A percentile compares a stretch with the other conserved stretches of the same genome.
These are phyloP conservation scores for Scolopax bukidnonensis DNA, from an alignment of 2,797 vertebrate species.

Conservation along the genomic window DNA sequence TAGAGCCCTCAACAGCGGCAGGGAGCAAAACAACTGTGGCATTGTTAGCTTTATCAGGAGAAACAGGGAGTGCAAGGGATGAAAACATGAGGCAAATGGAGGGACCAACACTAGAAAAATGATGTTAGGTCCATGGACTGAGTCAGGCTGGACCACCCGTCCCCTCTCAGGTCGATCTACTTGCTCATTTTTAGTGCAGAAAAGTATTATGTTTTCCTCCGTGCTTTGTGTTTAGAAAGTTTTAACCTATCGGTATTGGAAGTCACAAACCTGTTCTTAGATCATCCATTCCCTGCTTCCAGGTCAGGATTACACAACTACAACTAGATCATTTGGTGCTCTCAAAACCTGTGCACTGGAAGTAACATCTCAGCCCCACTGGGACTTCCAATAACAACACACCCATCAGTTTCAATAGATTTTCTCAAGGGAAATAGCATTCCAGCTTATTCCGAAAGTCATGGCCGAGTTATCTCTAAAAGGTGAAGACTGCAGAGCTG, in stretches of 20 bases:
- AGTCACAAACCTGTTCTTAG: neutral
- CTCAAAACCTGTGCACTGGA: neutral
- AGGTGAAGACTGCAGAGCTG: neutral
- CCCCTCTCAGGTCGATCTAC: neutral
- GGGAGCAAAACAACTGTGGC: constrained; percentile 39
- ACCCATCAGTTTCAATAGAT: neutral
- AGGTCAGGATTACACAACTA: neutral
- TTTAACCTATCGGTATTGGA: neutral
- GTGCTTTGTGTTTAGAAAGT: neutral
- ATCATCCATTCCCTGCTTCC: neutral
- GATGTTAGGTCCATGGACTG: neutral
- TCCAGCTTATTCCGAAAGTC: neutral
- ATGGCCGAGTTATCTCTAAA: neutral
- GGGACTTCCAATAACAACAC: neutral
- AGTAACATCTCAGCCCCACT: neutral
- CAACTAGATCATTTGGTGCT: neutral
- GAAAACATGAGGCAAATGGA: constrained; percentile 1
- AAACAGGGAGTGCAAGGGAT: constrained; percentile 4
- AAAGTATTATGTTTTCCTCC: neutral
- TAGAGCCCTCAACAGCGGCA: neutral
- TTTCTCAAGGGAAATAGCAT: constrained; percentile 4
- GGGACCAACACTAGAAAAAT: neutral
- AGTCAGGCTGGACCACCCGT: neutral
- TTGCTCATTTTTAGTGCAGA: neutral
- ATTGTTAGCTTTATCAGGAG: constrained; percentile 62